These are phyloP conservation scores for Sphenopsis melanotis DNA, from an alignment of 2,797 vertebrate species.

Conservation along the genomic window DNA sequence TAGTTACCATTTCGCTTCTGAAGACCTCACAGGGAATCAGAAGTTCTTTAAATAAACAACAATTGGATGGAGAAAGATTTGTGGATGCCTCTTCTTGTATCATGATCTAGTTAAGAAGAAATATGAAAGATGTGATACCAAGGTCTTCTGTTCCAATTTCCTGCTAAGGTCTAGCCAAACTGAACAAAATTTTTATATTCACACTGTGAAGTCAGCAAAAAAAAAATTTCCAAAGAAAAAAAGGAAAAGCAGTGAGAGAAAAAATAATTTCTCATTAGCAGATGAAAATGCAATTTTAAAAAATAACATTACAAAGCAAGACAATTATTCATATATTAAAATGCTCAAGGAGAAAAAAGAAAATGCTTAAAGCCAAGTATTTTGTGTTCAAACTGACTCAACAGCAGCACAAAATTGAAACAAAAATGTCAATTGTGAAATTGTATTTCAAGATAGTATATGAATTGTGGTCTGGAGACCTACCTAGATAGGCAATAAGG, in stretches of 20 bases:
- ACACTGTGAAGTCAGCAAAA: rapidly evolving
- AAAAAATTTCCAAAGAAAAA: not conserved
- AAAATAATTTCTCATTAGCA: not conserved
- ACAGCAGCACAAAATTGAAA: not conserved
- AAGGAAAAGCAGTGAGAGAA: not conserved
- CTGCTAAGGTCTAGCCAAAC: not conserved
- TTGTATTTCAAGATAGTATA: not conserved
- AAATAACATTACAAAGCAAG: not conserved
- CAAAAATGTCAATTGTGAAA: not conserved
- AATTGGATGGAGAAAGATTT: not conserved
- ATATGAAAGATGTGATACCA: not conserved
- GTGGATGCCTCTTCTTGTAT: not conserved
- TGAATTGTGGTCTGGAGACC: not conserved
- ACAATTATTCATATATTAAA: not conserved
- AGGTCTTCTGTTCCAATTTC: not conserved
- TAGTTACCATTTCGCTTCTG: not conserved
- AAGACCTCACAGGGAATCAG: not conserved
- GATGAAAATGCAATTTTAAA: not conserved
- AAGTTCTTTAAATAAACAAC: not conserved
- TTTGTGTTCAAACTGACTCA: not conserved
- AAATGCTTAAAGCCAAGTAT: not conserved
- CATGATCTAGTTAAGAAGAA: not conserved
- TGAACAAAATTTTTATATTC: not conserved
- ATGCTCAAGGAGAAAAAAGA: not conserved
- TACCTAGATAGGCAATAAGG: not conserved